Percentiles rank a stretch among this genome's conserved stretches.
Conservation (phyloP, 64 coral and sea anemone species). For the Montipora efflorescens region DNA sequence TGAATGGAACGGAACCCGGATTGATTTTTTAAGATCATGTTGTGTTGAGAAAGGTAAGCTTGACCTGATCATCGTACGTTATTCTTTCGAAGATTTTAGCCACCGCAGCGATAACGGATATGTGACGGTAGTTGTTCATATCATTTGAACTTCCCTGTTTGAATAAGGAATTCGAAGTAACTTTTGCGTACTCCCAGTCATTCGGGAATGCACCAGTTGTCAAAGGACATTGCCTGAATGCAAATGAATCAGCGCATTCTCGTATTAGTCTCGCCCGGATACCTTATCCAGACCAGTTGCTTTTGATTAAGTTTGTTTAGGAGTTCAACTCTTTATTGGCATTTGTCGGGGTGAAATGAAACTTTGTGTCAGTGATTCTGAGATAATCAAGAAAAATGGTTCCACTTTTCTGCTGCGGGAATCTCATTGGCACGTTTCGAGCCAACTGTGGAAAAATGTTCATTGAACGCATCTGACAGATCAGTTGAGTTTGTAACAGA, state of each 20-base stretch:
- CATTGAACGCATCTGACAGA: conserved; percentile 7
- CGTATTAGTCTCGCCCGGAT: conserved; percentile 21
- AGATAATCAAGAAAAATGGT: conserved; percentile 1
- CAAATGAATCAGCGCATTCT: conserved; percentile 29
- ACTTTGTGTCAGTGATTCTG: not conserved
- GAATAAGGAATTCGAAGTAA: not conserved
- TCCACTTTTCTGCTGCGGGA: not conserved
- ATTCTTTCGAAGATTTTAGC: not conserved
- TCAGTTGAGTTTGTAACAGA: not conserved
- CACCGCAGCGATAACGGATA: not conserved
- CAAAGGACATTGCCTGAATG: not conserved
- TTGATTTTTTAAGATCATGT: not conserved
- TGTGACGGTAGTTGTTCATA: conserved; percentile 23
- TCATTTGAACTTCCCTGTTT: conserved; percentile 26
- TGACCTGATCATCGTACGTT: not conserved
- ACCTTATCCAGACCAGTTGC: conserved; percentile 32
- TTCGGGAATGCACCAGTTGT: not conserved
- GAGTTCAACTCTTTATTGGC: conserved; percentile 2
- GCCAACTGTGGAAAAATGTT: conserved; percentile 30
- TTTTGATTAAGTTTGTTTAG: conserved; percentile 31
- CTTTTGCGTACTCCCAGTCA: not conserved
- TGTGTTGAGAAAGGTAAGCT: not conserved
- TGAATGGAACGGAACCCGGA: conserved; percentile 37
- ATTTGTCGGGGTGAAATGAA: conserved; percentile 13
- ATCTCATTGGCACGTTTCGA: conserved; percentile 19